phyloP scores from a whole-genome alignment of 2,888 invertebrate genomes.

The Andrena camellia region DNA sequence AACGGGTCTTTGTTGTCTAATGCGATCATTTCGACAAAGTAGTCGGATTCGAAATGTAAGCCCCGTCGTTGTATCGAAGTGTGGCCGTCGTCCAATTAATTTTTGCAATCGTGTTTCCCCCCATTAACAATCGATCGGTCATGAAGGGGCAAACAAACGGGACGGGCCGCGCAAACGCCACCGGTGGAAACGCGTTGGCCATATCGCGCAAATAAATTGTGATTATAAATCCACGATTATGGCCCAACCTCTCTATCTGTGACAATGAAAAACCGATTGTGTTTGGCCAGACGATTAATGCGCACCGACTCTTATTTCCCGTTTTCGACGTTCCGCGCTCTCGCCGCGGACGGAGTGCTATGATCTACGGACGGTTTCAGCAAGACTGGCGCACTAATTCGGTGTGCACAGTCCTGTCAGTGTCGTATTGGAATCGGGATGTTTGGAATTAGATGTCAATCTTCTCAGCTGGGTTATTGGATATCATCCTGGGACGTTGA shows the following conservation, averaged over 20 bases:
- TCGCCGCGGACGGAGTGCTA: neutral
- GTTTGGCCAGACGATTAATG: slow-evolving; percentile 60
- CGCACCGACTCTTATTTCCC: slow-evolving; percentile 42
- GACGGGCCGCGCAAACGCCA: slow-evolving; percentile 27
- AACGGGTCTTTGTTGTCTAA: slow-evolving; percentile 4
- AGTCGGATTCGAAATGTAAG: neutral
- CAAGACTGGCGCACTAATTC: slow-evolving; percentile 15
- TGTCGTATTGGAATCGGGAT: neutral
- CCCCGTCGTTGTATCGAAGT: slow-evolving; percentile 16
- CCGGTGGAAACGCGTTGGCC: slow-evolving; percentile 36
- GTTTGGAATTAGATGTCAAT: neutral
- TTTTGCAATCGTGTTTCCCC: slow-evolving; percentile 52
- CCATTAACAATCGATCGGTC: slow-evolving; percentile 55
- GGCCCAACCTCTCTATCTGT: slow-evolving; percentile 38
- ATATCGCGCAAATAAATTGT: slow-evolving; percentile 65
- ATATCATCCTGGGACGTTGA: too few species aligned
- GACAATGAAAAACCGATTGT: slow-evolving; percentile 70
- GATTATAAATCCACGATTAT: slow-evolving; percentile 64
- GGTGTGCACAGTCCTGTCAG: neutral
- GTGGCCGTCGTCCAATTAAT: slow-evolving; percentile 44
- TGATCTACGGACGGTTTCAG: slow-evolving; percentile 18
- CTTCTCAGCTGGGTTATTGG: too few species aligned
- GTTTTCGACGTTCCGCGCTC: slow-evolving; percentile 11
- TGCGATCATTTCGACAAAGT: slow-evolving; percentile 16
- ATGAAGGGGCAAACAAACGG: slow-evolving; percentile 34